phyloP scores from a whole-genome alignment of 2,113 vertebrate genomes.

The Periophthalmodon schlosseri region DNA sequence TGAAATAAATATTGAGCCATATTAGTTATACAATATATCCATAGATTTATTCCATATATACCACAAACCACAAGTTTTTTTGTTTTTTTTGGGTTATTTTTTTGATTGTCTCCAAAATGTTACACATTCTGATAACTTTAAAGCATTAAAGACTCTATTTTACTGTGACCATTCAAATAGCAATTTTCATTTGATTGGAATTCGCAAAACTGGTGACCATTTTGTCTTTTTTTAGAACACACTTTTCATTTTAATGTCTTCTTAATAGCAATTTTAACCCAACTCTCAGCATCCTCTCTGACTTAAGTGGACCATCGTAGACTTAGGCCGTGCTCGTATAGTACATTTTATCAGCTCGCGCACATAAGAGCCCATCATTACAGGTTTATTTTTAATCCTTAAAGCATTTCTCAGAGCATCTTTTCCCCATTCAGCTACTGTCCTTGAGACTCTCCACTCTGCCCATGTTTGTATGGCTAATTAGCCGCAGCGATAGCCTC shows the following conservation, averaged over 20 bases:
- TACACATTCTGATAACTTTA: too few species aligned
- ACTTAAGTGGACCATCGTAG: neutral
- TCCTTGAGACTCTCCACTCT: neutral
- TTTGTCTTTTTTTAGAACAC: neutral
- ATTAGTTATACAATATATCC: too few species aligned
- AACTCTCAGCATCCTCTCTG: neutral
- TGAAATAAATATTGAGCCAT: too few species aligned
- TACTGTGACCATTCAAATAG: too few species aligned
- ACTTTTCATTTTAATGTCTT: neutral
- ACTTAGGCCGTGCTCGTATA: neutral
- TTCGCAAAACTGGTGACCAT: too few species aligned
- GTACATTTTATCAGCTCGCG: neutral
- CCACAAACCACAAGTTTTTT: too few species aligned
- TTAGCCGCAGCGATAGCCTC: conserved; percentile 16
- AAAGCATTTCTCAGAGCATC: neutral
- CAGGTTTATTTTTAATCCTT: conserved; percentile 5
- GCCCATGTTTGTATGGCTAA: neutral
- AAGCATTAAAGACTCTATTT: too few species aligned
- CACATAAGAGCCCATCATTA: neutral
- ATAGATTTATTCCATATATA: too few species aligned
- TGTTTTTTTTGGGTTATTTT: too few species aligned
- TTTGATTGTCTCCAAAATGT: too few species aligned
- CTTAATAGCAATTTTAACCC: neutral
- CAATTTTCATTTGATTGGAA: too few species aligned
- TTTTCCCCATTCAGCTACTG: conserved; percentile 3